Conservation (phyloP, 2,888 invertebrate genomes). For the Gandaritis pyraliata region DNA sequence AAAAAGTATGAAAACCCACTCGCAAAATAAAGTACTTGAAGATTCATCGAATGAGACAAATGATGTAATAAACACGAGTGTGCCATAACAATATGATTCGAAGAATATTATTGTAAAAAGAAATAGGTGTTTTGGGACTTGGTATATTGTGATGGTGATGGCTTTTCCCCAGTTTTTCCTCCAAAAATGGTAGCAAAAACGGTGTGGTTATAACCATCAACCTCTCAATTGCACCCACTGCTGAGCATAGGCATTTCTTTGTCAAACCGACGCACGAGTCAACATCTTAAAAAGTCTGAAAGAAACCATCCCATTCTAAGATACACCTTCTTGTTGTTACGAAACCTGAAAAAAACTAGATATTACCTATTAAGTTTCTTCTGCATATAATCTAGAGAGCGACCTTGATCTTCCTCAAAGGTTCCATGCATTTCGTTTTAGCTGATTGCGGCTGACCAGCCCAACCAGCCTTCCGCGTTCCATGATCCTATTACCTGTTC, state of each 20-base stretch:
- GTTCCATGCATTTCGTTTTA: too few species aligned
- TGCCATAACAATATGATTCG: conserved; percentile 6
- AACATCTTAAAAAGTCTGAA: too few species aligned
- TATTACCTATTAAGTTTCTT: conserved; percentile 85
- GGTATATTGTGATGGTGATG: neutral
- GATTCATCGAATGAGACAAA: conserved; percentile 7
- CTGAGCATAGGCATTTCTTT: too few species aligned
- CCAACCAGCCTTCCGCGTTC: too few species aligned
- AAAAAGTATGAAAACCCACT: conserved; percentile 21
- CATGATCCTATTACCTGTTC: conserved; percentile 82
- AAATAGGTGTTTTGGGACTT: neutral
- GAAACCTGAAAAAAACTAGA: too few species aligned
- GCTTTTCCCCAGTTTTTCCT: neutral
- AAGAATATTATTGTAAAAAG: conserved; percentile 2
- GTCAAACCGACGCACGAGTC: too few species aligned
- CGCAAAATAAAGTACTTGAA: conserved; percentile 14
- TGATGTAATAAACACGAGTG: conserved; percentile 17
- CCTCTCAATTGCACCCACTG: too few species aligned
- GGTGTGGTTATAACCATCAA: too few species aligned
- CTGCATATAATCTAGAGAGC: conserved; percentile 92
- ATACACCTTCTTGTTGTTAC: too few species aligned
- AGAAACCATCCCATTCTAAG: too few species aligned
- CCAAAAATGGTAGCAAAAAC: too few species aligned
- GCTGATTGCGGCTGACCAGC: too few species aligned
- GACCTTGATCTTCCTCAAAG: conserved; percentile 92